Evolutionary conservation across 2,888 invertebrate genomes (phyloP).

Genomic region (Lasioglossum oenotherae): DNA sequence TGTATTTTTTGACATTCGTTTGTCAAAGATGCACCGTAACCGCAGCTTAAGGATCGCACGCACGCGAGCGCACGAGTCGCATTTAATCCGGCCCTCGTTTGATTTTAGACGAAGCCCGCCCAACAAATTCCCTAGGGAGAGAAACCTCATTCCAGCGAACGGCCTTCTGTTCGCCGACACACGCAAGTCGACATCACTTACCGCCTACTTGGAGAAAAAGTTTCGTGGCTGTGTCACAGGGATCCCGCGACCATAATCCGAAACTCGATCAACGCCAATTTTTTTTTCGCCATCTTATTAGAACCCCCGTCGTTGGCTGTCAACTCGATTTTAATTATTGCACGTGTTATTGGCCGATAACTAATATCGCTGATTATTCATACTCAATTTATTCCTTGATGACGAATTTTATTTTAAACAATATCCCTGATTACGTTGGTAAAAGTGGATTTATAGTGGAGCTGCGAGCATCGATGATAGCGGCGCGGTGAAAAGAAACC

Average conservation of each 20-base stretch:
- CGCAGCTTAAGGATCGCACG: not conserved
- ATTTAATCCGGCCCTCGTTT: conserved; percentile 64
- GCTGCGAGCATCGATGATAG: no score
- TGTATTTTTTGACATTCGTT: no score
- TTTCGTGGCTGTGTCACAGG: conserved; percentile 21
- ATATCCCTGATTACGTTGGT: not conserved
- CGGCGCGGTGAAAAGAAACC: no score
- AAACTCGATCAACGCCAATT: conserved; percentile 20
- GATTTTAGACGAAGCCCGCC: conserved; percentile 58
- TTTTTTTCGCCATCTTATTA: not conserved
- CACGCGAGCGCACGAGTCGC: conserved; percentile 4
- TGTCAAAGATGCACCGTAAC: not conserved
- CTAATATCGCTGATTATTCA: no score
- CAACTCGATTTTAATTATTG: not conserved
- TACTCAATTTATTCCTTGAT: no score
- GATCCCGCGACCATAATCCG: conserved; percentile 10
- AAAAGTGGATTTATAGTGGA: no score
- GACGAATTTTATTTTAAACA: not conserved
- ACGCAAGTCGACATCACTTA: conserved; percentile 11
- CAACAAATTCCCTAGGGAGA: conserved; percentile 56
- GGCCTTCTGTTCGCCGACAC: conserved; percentile 19
- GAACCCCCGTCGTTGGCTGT: no score
- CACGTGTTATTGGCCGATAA: no score
- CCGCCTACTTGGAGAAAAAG: conserved; percentile 35
- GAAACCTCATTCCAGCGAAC: conserved; percentile 50